Evolutionary conservation across 1,140 invertebrate species (phyloP), one percentile per base, ranked within the genome.

Genomic region (Drosophila equinoxialis): DNA sequence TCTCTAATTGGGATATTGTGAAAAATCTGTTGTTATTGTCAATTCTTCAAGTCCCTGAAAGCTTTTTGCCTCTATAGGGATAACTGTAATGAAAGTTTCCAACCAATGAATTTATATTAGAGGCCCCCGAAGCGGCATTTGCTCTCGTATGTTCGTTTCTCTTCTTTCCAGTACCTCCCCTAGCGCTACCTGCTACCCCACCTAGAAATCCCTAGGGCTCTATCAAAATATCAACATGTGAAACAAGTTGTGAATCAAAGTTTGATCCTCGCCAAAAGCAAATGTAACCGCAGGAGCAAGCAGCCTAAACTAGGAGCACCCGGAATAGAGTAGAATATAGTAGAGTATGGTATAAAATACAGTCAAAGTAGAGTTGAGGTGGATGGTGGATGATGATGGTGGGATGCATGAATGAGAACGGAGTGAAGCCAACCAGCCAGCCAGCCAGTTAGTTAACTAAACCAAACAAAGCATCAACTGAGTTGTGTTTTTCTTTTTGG

Each of bases 211-310:
- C 66, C 61, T 51, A 35, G 68, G 61, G 33, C 62, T 48, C 63
- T 74, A 81, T 74, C 74, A 67, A 59, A 59, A 68, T 74, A 72
- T 77, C 71, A 77, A 74, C 66, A 65, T 51, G 17, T 51, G 68
- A 71, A 59, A 74, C 61, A 75, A 62, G 65, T 45, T 69, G 54
- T 58, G 48, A 84, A 81, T 81, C 81, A 86, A 78, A 78, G 71
- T 74, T 75, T 72, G 71, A 64, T 81, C 78, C 78, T 75, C 68
- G 81, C 81, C 79, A 63, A 65, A 33, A 82, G 83, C 82, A 35
- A 17, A 10, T 33, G 41, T 26, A 45, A 41, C 39, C 35, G 57
- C 45, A 51, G 45, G 45, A 23, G 11, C 17, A 51, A 20, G 20
- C 8, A 51, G 45, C 45, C 45, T 51, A 51, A 51, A 14, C 45